A percentile compares a stretch with the other conserved stretches of the same genome.
Conservation (phyloP, 2,113 vertebrate species). For the Trematomus loennbergii region DNA sequence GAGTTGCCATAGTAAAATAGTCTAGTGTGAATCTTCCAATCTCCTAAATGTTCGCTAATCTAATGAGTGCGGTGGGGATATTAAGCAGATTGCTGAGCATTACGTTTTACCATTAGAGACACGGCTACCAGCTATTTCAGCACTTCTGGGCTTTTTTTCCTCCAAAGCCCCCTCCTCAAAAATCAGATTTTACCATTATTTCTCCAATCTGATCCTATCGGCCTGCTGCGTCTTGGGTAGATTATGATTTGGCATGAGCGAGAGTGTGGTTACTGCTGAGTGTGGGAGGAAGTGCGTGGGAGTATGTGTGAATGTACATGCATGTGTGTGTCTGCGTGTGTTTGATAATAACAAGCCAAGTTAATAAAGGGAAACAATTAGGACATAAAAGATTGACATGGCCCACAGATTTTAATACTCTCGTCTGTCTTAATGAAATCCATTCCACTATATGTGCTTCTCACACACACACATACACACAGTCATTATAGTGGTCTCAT, state of each 20-base stretch:
- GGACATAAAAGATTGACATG: slow-evolving; percentile 77
- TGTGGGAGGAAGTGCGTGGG: slow-evolving; percentile 71
- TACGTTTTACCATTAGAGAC: slow-evolving; percentile 69
- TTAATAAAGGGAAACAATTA: slow-evolving; percentile 83
- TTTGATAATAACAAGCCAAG: slow-evolving; percentile 72
- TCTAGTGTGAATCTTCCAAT: slow-evolving; percentile 68
- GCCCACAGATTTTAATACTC: slow-evolving; percentile 66
- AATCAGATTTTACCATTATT: slow-evolving; percentile 64
- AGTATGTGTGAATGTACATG: slow-evolving; percentile 56
- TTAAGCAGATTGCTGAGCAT: slow-evolving; percentile 76
- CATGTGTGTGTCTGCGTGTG: slow-evolving; percentile 25
- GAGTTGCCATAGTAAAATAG: slow-evolving; percentile 62
- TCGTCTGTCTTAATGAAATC: slow-evolving; percentile 69
- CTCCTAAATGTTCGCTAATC: slow-evolving; percentile 78
- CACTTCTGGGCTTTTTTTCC: slow-evolving; percentile 64
- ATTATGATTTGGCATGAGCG: slow-evolving; percentile 75
- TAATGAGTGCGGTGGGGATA: slow-evolving; percentile 73
- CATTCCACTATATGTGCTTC: slow-evolving; percentile 59
- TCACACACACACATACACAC: slow-evolving; percentile 45
- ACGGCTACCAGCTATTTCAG: slow-evolving; percentile 67
- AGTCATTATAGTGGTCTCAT: slow-evolving; percentile 69
- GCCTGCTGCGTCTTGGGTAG: slow-evolving; percentile 73
- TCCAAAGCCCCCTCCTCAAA: slow-evolving; percentile 11
- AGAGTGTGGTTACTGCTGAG: slow-evolving; percentile 71
- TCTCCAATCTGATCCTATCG: slow-evolving; percentile 67